Evolutionary conservation across 2,888 invertebrate species (phyloP).

Genomic region (Nephrotoma guestfalica): DNA sequence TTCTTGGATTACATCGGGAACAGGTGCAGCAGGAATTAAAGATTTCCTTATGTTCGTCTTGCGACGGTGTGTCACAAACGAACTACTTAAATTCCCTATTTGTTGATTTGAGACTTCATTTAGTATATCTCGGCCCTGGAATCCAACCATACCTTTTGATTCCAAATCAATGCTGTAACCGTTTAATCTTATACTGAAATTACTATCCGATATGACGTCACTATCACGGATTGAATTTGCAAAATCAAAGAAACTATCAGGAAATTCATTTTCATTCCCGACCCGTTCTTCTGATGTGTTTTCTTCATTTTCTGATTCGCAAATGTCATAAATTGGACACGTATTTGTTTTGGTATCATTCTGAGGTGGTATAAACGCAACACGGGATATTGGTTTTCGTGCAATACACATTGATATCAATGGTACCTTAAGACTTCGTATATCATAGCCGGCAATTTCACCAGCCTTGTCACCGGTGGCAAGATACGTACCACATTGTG

Average conservation of each 20-base stretch:
- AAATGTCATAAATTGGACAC: neutral
- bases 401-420: neutral
- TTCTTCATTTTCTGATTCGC: neutral
- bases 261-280: neutral
- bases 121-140: neutral
- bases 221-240: neutral
- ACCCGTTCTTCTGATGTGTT: neutral
- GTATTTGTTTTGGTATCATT: neutral
- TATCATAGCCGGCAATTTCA: neutral
- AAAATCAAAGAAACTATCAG: neutral
- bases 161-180: neutral
- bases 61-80: neutral
- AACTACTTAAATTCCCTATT: neutral
- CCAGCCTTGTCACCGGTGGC: neutral
- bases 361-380: neutral
- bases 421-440: neutral
- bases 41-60: neutral
- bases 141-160: neutral
- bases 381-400: neutral
- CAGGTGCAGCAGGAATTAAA: neutral
- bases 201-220: neutral
- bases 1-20: neutral
- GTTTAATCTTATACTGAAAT: neutral
- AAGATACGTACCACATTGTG: neutral
- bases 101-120: neutral